These are phyloP conservation scores for Esox lucius DNA, from an alignment of 2,797 vertebrate species.

Conservation along the genomic window DNA sequence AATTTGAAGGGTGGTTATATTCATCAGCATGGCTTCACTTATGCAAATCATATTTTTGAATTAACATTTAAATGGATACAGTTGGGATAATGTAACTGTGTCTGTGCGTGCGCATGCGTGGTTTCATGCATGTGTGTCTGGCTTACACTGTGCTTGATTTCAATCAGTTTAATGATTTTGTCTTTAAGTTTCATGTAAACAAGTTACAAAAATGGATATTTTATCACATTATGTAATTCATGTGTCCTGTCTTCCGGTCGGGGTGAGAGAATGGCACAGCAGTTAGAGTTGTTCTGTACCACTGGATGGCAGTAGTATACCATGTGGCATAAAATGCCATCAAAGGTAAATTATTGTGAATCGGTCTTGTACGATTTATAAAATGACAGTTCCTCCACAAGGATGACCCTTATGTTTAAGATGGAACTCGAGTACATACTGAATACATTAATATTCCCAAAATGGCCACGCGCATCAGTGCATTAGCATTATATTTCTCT, in stretches of 20 bases:
- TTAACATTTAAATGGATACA: slow-evolving; percentile 1
- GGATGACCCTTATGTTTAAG: not conserved
- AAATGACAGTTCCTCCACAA: not conserved
- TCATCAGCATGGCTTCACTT: not conserved
- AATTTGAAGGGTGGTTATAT: not conserved
- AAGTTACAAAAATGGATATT: not conserved
- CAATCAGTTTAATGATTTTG: no score
- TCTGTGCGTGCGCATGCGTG: not conserved
- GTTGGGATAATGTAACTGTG: not conserved
- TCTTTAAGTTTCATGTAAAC: not conserved
- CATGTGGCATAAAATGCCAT: slow-evolving; percentile 1
- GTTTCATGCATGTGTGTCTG: not conserved
- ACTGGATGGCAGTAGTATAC: slow-evolving; percentile 8
- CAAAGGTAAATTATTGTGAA: not conserved
- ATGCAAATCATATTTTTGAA: slow-evolving; percentile 9
- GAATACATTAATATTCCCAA: not conserved
- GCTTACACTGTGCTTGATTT: not conserved
- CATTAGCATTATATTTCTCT: not conserved
- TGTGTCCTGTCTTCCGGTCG: not conserved
- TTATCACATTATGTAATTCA: not conserved
- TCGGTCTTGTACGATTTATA: not conserved
- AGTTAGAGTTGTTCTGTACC: not conserved
- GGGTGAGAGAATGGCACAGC: not conserved
- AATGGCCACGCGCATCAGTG: not conserved
- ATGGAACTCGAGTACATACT: not conserved